Evolutionary conservation across 2,888 invertebrate species (phyloP), one percentile per base, ranked within the genome.

Genomic region (Cremastinae sp.): DNA sequence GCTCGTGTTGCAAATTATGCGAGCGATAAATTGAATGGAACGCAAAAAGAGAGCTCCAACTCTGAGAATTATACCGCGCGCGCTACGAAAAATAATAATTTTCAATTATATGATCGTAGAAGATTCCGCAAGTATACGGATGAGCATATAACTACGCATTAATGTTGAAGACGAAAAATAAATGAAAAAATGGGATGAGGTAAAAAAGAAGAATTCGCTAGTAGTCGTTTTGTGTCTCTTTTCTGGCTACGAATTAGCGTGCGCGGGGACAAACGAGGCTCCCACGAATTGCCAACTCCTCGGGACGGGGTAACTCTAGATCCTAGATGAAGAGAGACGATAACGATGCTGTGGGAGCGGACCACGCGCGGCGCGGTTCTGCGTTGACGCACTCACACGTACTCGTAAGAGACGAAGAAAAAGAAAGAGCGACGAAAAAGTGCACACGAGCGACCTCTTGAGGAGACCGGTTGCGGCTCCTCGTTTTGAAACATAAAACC

Each of bases 271-370:
- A 56, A 51, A 56, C 56, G 56, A 49, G 51, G 68, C 64, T 69
- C 73, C 69, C 68, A 69, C 62, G 76, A 76, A 76, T 69, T 76
- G 64, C 69, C 64, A 62, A 62, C 58, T 73, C 58, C 5, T 43
- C 45, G 65, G 75, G 37, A 7, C 28, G 53, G 73, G 82, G 83
- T 85, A 85, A 85, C 81, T 80, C 78, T 84, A 85, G 84, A 85
- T 85, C 81, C 80, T 80, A 85, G 85, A 86, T 85, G 82, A 81
- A 66, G 79, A 70, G 53, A 51, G 66, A 68, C 71, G 75, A 75
- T 75, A 78, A 75, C 53, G 51, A 62, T 51, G 68, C 58, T 61
- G 59, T 62, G 66, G 71, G 64, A 66, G 51, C 59, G 51, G 16
- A 49, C 56, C 43, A 41, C 39, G 51, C 45, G 47, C 47, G 55